Evolutionary conservation across 1,140 invertebrate species (phyloP).

Genomic region (Bombus polaris): DNA sequence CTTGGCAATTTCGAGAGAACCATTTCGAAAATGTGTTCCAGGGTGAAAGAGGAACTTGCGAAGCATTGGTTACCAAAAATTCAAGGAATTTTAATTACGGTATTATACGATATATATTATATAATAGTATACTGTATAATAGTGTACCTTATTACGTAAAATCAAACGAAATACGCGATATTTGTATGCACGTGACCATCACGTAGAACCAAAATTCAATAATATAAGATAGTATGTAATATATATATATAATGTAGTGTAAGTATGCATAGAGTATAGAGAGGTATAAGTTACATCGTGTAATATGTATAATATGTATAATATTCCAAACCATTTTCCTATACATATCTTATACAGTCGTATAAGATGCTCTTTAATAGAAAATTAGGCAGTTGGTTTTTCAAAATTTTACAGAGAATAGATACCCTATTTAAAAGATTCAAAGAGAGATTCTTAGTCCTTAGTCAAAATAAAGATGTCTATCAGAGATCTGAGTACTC

Average conservation of each 20-base stretch:
- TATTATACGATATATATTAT: conserved; percentile 31
- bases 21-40: conserved; percentile 83
- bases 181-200: no score
- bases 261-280: neutral
- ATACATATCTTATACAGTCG: neutral
- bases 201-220: neutral
- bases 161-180: no score
- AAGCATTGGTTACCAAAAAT: conserved; percentile 86
- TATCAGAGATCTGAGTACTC: no score
- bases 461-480: no score
- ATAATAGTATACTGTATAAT: no score
- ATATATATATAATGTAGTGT: no score
- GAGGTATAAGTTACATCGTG: neutral
- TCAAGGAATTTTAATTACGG: conserved; percentile 67
- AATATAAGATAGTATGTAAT: neutral
- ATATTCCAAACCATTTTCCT: neutral
- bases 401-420: neutral
- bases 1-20: conserved; percentile 83
- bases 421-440: neutral
- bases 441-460: neutral
- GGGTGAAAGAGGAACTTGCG: conserved; percentile 81
- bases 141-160: no score
- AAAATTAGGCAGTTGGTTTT: neutral
- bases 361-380: neutral
- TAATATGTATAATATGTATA: neutral